phyloP scores from a whole-genome alignment of 2,113 vertebrate genomes.

The Cettia cetti region DNA sequence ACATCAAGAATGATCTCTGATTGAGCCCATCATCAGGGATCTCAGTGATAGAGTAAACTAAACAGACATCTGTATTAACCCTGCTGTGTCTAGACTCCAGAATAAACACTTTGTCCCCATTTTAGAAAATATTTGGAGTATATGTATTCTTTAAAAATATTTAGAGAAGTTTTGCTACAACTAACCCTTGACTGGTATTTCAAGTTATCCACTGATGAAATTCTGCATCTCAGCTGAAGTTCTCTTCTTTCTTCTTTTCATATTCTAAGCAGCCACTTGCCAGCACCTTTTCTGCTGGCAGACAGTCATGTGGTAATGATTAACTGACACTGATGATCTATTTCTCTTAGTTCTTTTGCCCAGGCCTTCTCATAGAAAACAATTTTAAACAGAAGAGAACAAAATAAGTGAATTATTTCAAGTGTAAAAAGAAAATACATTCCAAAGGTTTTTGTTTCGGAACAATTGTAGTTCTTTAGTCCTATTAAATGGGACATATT shows the following conservation, averaged over 20 bases:
- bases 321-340: background rate
- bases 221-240: background rate
- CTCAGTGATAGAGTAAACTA: background rate
- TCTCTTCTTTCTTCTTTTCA: background rate
- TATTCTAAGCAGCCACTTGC: background rate
- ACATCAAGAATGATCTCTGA: background rate
- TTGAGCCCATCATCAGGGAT: background rate
- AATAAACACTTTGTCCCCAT: background rate
- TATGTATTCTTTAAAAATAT: background rate
- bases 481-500: background rate
- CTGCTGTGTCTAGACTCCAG: background rate
- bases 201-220: background rate
- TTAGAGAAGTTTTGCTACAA: background rate
- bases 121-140: background rate
- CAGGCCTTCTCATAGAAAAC: background rate
- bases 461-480: background rate
- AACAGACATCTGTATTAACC: background rate
- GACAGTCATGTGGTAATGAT: background rate
- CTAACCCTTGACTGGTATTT: background rate
- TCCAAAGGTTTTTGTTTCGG: background rate
- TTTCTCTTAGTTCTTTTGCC: background rate
- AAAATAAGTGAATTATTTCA: background rate
- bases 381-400: background rate
- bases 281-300: background rate
- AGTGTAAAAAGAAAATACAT: background rate